phyloP scores from a whole-genome alignment of 1,140 invertebrate genomes.

The Asbolus verrucosus region DNA sequence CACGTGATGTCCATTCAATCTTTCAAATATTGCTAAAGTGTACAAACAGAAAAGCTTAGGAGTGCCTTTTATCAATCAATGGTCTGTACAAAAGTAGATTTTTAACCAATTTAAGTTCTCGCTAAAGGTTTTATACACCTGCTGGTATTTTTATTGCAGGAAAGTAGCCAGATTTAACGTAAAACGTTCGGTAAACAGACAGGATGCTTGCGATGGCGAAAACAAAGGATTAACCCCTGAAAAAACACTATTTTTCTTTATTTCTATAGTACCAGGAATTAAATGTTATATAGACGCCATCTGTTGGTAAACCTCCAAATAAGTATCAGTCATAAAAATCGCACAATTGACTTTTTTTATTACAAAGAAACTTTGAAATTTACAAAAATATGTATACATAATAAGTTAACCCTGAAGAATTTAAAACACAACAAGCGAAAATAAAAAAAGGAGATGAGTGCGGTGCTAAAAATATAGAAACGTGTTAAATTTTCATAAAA shows the following conservation, averaged over 20 bases:
- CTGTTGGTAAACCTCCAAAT: too few species aligned
- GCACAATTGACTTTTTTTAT: slow-evolving; percentile 9
- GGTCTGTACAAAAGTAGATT: too few species aligned
- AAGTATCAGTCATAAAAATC: too few species aligned
- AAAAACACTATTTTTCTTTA: background rate
- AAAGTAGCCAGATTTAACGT: background rate
- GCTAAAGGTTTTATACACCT: slow-evolving; percentile 3
- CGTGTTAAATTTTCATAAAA: slow-evolving; percentile 38
- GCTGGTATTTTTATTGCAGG: slow-evolving; percentile 12
- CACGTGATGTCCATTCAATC: slow-evolving; percentile 15
- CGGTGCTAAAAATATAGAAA: slow-evolving; percentile 23
- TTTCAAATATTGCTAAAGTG: too few species aligned
- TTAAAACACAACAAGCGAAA: slow-evolving; percentile 38
- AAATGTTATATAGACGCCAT: too few species aligned
- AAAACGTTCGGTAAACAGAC: background rate
- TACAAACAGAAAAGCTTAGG: background rate
- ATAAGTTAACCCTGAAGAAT: slow-evolving; percentile 36
- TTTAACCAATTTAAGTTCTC: slow-evolving; percentile 3
- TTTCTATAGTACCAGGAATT: too few species aligned
- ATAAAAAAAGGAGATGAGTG: slow-evolving; percentile 20
- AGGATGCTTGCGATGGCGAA: background rate
- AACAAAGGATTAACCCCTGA: slow-evolving; percentile 9
- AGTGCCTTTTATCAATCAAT: slow-evolving; percentile 9
- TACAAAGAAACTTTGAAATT: slow-evolving; percentile 37
- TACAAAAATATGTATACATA: slow-evolving; percentile 41